Evolutionary conservation across 2,888 invertebrate genomes (phyloP).

Genomic region (Ormyrus thymus): DNA sequence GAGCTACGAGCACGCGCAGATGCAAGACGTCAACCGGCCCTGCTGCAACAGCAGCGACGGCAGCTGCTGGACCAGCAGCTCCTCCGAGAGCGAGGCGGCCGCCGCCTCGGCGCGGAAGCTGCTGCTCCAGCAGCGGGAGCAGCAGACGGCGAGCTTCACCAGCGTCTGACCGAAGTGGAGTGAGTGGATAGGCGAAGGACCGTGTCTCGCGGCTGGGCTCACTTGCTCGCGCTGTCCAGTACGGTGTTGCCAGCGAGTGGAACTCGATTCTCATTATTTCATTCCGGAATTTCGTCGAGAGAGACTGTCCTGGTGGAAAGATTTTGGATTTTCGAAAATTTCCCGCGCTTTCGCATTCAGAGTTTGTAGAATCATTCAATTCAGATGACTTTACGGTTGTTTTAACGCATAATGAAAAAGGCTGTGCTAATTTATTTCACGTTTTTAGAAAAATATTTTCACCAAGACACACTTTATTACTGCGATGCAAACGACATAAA

Average conservation of each 20-base stretch:
- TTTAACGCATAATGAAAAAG: constrained; percentile 6
- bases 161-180: constrained; percentile 9
- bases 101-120: neutral
- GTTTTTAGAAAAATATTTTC: neutral
- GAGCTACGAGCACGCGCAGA: constrained; percentile 64
- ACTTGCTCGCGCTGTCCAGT: neutral
- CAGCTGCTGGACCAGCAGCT: constrained; percentile 50
- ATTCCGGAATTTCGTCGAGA: neutral
- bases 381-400: neutral
- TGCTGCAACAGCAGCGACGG: constrained; percentile 58
- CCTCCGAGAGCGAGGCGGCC: constrained; percentile 60
- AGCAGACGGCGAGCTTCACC: constrained; percentile 1
- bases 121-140: constrained; percentile 2
- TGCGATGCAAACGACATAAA: neutral
- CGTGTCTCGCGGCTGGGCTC: neutral
- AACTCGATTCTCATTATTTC: neutral
- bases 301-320: neutral
- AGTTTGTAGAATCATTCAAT: too few relatives aligned
- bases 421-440: constrained; percentile 17
- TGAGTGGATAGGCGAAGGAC: constrained; percentile 1
- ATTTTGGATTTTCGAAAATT: too few relatives aligned
- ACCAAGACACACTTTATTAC: neutral
- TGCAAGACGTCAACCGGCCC: constrained; percentile 65
- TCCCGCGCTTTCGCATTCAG: too few relatives aligned
- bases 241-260: neutral